phyloP scores from a whole-genome alignment of 2,797 vertebrate species.

The Hozukius guyotensis region DNA sequence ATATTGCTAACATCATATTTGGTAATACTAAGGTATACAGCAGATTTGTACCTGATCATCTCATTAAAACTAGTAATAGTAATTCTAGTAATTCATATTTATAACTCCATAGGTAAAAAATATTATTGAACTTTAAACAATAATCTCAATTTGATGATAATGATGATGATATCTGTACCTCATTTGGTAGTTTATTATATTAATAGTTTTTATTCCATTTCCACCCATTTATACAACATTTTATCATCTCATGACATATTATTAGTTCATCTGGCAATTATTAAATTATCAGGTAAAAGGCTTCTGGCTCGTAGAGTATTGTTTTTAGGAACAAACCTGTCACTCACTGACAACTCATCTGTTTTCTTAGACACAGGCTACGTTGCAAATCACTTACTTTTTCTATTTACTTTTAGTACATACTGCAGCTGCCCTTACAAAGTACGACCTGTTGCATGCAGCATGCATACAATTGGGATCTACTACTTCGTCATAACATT shows the following conservation, averaged over 20 bases:
- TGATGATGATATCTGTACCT: not conserved
- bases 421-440: too few species aligned
- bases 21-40: not conserved
- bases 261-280: not conserved
- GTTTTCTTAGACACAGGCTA: not conserved
- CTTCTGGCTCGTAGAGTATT: not conserved
- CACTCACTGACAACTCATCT: not conserved
- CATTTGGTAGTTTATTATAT: not conserved
- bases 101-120: not conserved
- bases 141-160: too few species aligned
- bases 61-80: not conserved
- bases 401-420: too few species aligned
- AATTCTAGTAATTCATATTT: not conserved
- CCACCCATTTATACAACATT: not conserved
- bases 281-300: not conserved
- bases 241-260: not conserved
- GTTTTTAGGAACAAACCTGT: not conserved
- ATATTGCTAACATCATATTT: not conserved
- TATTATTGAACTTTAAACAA: not conserved
- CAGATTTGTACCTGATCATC: not conserved
- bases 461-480: too few species aligned
- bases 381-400: too few species aligned
- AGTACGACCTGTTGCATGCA: too few species aligned
- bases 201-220: not conserved
- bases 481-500: too few species aligned